Conservation (phyloP, 2,113 vertebrate genomes). For the Ceyx margarethae region DNA sequence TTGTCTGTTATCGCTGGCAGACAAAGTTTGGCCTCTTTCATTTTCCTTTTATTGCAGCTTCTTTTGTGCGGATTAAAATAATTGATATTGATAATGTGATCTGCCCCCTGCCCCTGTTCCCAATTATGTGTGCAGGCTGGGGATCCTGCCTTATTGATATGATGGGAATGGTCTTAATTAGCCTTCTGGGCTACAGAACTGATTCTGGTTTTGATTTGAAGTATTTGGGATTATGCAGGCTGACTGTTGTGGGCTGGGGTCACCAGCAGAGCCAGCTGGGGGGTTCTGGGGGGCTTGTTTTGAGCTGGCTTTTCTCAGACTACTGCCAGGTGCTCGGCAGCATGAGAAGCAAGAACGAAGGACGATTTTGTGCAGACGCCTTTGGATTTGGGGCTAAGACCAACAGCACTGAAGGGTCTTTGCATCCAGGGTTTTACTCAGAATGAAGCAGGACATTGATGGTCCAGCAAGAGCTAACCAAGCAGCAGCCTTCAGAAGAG, state of each 20-base stretch:
- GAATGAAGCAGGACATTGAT: not conserved
- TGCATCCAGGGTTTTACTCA: not conserved
- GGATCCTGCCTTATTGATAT: not conserved
- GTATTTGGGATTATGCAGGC: not conserved
- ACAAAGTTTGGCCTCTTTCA: not conserved
- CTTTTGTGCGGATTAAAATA: slow-evolving; percentile 34
- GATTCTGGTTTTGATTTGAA: slow-evolving; percentile 43
- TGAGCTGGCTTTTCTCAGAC: not conserved
- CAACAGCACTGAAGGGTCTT: not conserved
- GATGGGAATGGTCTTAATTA: slow-evolving; percentile 54
- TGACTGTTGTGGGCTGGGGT: slow-evolving; percentile 39
- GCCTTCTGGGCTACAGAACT: slow-evolving; percentile 16
- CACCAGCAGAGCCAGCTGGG: not conserved
- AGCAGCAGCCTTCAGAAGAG: not conserved
- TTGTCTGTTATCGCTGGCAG: not conserved
- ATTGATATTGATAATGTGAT: slow-evolving; percentile 45
- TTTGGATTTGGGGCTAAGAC: not conserved
- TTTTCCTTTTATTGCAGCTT: not conserved
- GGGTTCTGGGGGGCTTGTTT: not conserved
- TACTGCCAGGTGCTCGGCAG: not conserved
- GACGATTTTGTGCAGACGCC: not conserved
- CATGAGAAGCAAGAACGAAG: not conserved
- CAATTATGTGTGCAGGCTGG: slow-evolving; percentile 10
- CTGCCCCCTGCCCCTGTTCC: slow-evolving; percentile 27
- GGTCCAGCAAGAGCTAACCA: not conserved